A percentile compares a stretch with the other conserved stretches of the same genome.
phyloP scores from a whole-genome alignment of 2,797 vertebrate genomes.

The Notolabrus celidotus region DNA sequence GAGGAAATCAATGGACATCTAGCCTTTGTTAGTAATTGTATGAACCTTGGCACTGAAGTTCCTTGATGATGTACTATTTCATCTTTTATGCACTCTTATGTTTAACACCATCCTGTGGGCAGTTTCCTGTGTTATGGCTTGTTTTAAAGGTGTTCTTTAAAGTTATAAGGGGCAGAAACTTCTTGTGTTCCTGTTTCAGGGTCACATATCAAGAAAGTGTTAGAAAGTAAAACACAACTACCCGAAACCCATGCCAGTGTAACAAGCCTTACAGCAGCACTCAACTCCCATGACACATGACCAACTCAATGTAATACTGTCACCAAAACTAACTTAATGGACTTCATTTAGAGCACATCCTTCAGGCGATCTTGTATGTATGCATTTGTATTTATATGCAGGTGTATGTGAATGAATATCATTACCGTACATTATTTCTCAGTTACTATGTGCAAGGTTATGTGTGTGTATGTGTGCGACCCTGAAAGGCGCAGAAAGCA shows the following conservation, averaged over 20 bases:
- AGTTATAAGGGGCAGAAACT: background rate
- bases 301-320: constrained; percentile 31
- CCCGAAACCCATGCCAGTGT: background rate
- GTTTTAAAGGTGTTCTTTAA: background rate
- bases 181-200: constrained; percentile 1
- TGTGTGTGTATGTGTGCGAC: background rate
- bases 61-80: constrained; percentile 15
- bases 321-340: constrained; percentile 34
- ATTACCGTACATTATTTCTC: constrained; percentile 11
- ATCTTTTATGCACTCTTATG: constrained; percentile 20
- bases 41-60: constrained; percentile 33
- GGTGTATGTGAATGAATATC: constrained; percentile 15
- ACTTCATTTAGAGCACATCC: constrained; percentile 58
- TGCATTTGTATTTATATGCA: constrained; percentile 10
- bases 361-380: constrained; percentile 3
- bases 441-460: constrained; percentile 1
- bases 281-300: constrained; percentile 17
- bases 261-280: constrained; percentile 6
- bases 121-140: too few relatives aligned
- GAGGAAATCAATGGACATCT: constrained; percentile 62
- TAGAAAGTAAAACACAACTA: background rate
- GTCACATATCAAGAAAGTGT: background rate
- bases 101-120: background rate
- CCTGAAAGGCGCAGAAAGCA: constrained; percentile 43
- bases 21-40: constrained; percentile 52